Evolutionary conservation across 2,888 invertebrate genomes (phyloP).

Genomic region (Acleris cristana): DNA sequence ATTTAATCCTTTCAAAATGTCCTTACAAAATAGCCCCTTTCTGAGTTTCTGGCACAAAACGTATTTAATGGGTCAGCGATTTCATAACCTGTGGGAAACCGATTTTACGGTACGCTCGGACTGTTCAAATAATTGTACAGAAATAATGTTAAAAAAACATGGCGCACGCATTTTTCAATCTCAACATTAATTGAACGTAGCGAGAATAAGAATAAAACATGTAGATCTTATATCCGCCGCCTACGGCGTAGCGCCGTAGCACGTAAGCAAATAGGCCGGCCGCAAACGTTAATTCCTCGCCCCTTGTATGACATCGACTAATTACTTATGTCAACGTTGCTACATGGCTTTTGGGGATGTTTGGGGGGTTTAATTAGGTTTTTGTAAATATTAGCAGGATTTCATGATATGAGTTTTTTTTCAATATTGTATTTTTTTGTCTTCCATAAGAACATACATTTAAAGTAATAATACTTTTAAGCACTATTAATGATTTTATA

Average conservation of each 20-base stretch:
- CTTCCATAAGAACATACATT: too few relatives aligned
- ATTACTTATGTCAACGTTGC: conserved; percentile 78
- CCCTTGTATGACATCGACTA: conserved; percentile 60
- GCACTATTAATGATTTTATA: too few relatives aligned
- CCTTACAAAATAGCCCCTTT: too few relatives aligned
- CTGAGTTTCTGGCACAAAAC: too few relatives aligned
- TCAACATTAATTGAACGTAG: not conserved
- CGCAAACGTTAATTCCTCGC: conserved; percentile 57
- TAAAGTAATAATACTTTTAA: too few relatives aligned
- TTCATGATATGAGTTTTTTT: not conserved
- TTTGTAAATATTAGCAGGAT: conserved; percentile 11
- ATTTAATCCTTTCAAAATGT: too few relatives aligned
- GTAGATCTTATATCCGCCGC: conserved; percentile 15
- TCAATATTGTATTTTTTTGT: too few relatives aligned
- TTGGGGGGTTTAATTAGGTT: conserved; percentile 43
- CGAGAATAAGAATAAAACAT: not conserved
- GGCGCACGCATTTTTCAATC: not conserved
- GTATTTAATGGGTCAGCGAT: too few relatives aligned
- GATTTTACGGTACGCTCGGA: too few relatives aligned
- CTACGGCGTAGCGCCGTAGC: conserved; percentile 72
- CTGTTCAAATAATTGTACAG: conserved; percentile 55
- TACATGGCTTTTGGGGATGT: conserved; percentile 60
- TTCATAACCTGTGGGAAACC: too few relatives aligned
- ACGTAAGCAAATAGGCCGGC: conserved; percentile 70
- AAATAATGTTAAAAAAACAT: not conserved